phyloP scores from a whole-genome alignment of 2,797 vertebrate species.

The Eutrigla gurnardus region DNA sequence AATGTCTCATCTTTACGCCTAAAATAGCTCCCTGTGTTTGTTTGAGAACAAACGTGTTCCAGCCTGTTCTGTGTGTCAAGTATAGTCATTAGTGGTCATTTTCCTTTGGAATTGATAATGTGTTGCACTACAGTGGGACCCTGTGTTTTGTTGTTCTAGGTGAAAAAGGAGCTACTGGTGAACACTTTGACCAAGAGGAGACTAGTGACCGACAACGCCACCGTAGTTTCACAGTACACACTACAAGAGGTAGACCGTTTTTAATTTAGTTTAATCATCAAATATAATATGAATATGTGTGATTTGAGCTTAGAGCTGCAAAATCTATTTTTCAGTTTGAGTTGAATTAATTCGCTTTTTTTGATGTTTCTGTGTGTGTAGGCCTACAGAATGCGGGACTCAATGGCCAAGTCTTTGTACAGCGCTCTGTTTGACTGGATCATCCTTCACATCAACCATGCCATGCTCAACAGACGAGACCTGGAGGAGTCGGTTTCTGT shows the following conservation, averaged over 20 bases:
- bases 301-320: not conserved
- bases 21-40: slow-evolving; percentile 13
- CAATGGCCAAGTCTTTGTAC: slow-evolving; percentile 97
- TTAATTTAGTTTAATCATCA: not conserved
- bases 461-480: slow-evolving; percentile 93
- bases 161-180: slow-evolving; percentile 89
- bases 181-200: slow-evolving; percentile 92
- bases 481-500: slow-evolving; percentile 92
- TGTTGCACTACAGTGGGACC: not conserved
- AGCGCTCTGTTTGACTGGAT: slow-evolving; percentile 97
- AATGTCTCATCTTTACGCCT: not conserved
- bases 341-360: not conserved
- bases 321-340: not conserved
- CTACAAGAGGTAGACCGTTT: slow-evolving; percentile 83
- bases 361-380: slow-evolving; percentile 60
- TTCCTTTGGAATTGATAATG: not conserved
- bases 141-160: slow-evolving; percentile 76
- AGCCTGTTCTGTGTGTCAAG: slow-evolving; percentile 4
- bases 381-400: slow-evolving; percentile 91
- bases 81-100: not conserved
- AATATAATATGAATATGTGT: not conserved
- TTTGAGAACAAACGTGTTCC: slow-evolving; percentile 14
- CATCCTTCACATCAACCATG: slow-evolving; percentile 94
- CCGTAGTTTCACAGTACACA: slow-evolving; percentile 89
- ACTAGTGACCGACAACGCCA: slow-evolving; percentile 85